These are phyloP conservation scores for Luperina testacea DNA, from an alignment of 2,888 invertebrate species.

Conservation along the genomic window DNA sequence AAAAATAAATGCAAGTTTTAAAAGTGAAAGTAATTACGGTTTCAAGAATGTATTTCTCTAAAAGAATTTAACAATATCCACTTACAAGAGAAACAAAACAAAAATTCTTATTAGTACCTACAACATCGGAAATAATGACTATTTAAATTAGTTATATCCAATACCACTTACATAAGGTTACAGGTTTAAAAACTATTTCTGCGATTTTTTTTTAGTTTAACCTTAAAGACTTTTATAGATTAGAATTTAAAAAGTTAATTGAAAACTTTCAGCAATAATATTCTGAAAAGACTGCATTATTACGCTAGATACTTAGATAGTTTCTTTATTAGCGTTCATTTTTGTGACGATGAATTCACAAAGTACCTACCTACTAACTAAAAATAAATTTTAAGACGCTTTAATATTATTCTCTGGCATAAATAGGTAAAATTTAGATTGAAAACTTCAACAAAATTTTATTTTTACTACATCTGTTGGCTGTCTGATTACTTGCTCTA, in stretches of 20 bases:
- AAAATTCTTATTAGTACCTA: too few species aligned
- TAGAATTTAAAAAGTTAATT: slow-evolving; percentile 25
- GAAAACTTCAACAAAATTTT: slow-evolving; percentile 1
- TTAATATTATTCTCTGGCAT: neutral
- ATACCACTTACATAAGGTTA: too few species aligned
- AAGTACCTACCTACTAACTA: neutral
- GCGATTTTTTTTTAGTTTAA: too few species aligned
- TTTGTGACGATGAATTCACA: slow-evolving; percentile 1
- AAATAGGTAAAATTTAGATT: slow-evolving; percentile 6
- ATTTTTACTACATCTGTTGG: slow-evolving; percentile 27
- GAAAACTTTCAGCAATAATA: slow-evolving; percentile 31
- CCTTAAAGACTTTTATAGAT: too few species aligned
- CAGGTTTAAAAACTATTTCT: too few species aligned
- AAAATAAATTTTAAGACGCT: slow-evolving; percentile 11
- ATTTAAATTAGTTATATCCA: too few species aligned
- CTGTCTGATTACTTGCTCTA: slow-evolving; percentile 22
- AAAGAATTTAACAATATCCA: too few species aligned
- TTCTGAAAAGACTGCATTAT: slow-evolving; percentile 22
- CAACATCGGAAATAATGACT: too few species aligned
- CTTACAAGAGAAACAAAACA: too few species aligned
- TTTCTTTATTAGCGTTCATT: slow-evolving; percentile 14
- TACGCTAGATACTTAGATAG: neutral
- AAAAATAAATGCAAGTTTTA: neutral
- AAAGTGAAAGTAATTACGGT: too few species aligned
- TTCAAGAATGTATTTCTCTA: too few species aligned